These are phyloP conservation scores for Temnothorax rugatulus DNA, from an alignment of 2,888 invertebrate species.

Conservation along the genomic window DNA sequence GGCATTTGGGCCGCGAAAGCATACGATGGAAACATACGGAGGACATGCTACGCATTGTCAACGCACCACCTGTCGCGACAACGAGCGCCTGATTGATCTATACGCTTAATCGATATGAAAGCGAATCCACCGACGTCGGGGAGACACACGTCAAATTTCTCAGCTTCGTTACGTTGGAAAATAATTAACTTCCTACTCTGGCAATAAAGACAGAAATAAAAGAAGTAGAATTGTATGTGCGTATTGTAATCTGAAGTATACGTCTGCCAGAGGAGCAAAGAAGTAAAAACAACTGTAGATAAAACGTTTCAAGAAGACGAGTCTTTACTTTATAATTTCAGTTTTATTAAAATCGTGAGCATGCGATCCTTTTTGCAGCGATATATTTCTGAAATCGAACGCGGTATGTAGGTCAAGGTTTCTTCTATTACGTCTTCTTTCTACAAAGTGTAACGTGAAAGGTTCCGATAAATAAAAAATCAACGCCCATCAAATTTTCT, in stretches of 20 bases:
- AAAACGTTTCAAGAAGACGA: not conserved
- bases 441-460: not conserved
- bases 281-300: not conserved
- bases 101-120: slow-evolving; percentile 31
- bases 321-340: not conserved
- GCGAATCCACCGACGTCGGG: slow-evolving; percentile 50
- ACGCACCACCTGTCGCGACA: slow-evolving; percentile 55
- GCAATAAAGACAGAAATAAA: not conserved
- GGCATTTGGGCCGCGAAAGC: slow-evolving; percentile 69
- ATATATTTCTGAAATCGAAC: not conserved
- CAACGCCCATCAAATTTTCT: not conserved
- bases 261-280: not conserved
- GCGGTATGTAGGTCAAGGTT: not conserved
- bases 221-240: not conserved
- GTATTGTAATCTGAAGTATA: not conserved
- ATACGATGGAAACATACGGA: slow-evolving; percentile 71
- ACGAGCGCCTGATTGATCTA: slow-evolving; percentile 60
- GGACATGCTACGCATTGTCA: slow-evolving; percentile 64
- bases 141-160: slow-evolving; percentile 1
- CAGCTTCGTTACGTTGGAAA: not conserved
- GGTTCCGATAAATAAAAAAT: slow-evolving; percentile 13
- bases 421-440: slow-evolving; percentile 5
- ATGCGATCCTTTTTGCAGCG: not conserved
- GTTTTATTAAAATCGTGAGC: not conserved
- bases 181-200: not conserved